Base-by-base conservation (phyloP, 2,113 vertebrate species). In the Empidonax traillii region DNA sequence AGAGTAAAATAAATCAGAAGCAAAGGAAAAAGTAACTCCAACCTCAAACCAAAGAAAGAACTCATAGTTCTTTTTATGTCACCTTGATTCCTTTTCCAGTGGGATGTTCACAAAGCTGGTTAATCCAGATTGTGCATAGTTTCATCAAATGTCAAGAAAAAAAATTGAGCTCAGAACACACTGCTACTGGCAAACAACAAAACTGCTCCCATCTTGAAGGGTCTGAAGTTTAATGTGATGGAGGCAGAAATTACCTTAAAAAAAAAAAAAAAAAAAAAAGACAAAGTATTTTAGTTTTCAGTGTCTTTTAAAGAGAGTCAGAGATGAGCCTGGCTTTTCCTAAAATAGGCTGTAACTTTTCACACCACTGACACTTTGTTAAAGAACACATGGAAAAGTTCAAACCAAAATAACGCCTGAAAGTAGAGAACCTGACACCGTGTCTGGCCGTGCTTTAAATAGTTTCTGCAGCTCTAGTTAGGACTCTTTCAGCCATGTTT, bases 321-420 rank as follows among this genome's bases (percentile, higher is more conserved):
- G 78, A 75, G 87, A 79, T 83, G 93, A 90, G 85, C 15, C 37
- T 73, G 44, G 55, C 35, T 92, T 87, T 95, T 68, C 85, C 73
- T 84, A 73, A 96, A 95, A 92, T 91, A 88, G 52, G 28, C 67
- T 67, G 5, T 3, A 41, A 13, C 16, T 47, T 93, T 96, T 95
- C 93, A 77, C 85, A 93, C 14, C 20, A 13, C 58, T 71, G 24
- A 61, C 88, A 89, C 47, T 78, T 61, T 65, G 61, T 25, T 78
- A 37, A 59, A 72, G 75, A 96, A 92, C 90, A 93, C 90, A 86
- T 41, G 69, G 92, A 68, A 92, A 61, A 23, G 82, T 77, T 94
- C 79, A 83, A 71, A 41, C 35, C 24, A 68, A 51, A 93, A 33
- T 71, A 88, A 74, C 30, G 7, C 88, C 91, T 93, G 55, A 47